phyloP scores from a whole-genome alignment of 2,113 vertebrate species.

The Gavialis gangeticus region DNA sequence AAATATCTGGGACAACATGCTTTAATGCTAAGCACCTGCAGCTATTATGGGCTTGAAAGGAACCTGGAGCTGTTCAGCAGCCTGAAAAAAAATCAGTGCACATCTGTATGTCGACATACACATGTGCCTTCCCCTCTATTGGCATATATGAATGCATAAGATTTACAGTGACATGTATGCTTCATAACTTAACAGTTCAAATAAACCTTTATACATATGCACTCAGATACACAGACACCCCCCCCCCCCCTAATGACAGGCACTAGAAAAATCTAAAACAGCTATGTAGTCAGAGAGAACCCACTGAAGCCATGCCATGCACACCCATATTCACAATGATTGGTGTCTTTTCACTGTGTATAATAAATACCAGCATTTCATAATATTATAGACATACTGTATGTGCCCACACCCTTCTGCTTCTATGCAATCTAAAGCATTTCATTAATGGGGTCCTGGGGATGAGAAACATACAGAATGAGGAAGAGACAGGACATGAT shows the following conservation, averaged over 20 bases:
- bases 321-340: conserved; percentile 37
- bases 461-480: conserved; percentile 40
- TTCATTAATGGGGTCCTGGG: conserved; percentile 32
- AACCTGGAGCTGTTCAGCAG: not conserved
- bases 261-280: conserved; percentile 16
- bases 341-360: conserved; percentile 25
- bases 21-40: not conserved
- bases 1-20: conserved; percentile 43
- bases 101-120: not conserved
- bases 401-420: not conserved
- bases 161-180: not conserved
- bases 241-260: not conserved
- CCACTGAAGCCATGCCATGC: conserved; percentile 47
- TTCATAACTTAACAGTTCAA: not conserved
- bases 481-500: conserved; percentile 55
- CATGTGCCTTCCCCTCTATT: not conserved
- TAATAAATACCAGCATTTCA: conserved; percentile 41
- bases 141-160: not conserved
- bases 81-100: not conserved
- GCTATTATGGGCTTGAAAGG: conserved; percentile 47
- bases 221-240: not conserved
- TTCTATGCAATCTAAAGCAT: not conserved
- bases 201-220: not conserved
- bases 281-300: conserved; percentile 48
- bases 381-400: not conserved